Conservation (phyloP, 2,888 invertebrate genomes). For the Myopa tessellatipennis region DNA sequence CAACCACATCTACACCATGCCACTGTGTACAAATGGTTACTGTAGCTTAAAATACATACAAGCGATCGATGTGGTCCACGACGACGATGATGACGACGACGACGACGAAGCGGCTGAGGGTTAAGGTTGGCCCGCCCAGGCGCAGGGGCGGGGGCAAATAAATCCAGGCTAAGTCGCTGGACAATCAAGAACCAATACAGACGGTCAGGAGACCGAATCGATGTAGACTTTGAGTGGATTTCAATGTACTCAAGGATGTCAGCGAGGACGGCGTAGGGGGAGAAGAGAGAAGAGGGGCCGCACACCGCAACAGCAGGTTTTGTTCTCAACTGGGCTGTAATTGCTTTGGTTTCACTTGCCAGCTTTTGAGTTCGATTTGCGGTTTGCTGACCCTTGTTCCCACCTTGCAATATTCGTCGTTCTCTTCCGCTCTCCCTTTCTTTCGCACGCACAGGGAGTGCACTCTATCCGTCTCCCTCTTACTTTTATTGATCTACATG, state of each 20-base stretch:
- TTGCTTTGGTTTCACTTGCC: conserved; percentile 29
- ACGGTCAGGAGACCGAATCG: conserved; percentile 6
- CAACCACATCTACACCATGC: too few relatives aligned
- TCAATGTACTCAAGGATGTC: conserved; percentile 19
- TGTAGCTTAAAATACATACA: background rate
- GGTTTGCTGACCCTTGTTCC: background rate
- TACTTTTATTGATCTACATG: too few relatives aligned
- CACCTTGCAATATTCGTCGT: background rate
- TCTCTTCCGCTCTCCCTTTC: background rate
- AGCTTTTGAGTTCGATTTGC: conserved; percentile 18
- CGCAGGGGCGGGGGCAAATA: background rate
- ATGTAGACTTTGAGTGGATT: conserved; percentile 33
- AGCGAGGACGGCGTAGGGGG: background rate
- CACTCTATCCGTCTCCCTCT: background rate
- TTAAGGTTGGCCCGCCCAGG: background rate
- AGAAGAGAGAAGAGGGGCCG: background rate
- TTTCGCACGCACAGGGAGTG: background rate
- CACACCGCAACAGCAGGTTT: background rate
- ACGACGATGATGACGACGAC: background rate
- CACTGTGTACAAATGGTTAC: background rate
- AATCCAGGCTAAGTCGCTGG: conserved; percentile 12
- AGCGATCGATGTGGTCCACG: background rate
- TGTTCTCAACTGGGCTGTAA: conserved; percentile 13
- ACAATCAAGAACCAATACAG: background rate
- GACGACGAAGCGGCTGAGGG: background rate